Percentiles rank a stretch among this genome's conserved stretches.
Conservation (phyloP, 1,140 invertebrate genomes). For the Pseudoatta argentina region DNA sequence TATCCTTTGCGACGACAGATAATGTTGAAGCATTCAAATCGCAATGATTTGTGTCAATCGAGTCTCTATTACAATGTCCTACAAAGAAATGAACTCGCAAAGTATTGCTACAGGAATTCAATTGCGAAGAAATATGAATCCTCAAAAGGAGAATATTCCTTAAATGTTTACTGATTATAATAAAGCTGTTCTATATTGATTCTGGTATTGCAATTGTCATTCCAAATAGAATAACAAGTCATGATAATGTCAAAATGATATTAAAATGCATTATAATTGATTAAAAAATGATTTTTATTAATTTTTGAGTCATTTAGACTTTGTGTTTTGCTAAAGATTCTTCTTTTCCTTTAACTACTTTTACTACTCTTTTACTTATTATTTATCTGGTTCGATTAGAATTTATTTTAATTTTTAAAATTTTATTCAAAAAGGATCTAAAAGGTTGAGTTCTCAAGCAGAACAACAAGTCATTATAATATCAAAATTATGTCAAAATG, state of each 20-base stretch:
- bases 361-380: not conserved
- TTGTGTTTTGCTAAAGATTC: no score
- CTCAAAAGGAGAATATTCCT: not conserved
- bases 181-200: not conserved
- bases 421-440: not conserved
- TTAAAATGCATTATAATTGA: no score
- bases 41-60: not conserved
- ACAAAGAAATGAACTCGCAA: not conserved
- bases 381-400: not conserved
- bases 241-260: no score
- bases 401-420: not conserved
- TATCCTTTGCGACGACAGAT: not conserved
- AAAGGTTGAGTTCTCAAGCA: not conserved
- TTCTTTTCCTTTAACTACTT: not conserved
- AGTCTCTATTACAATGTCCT: not conserved
- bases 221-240: no score
- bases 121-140: not conserved
- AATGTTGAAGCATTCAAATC: slow-evolving; percentile 38
- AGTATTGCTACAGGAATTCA: not conserved
- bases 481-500: no score
- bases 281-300: no score
- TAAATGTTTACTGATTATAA: slow-evolving; percentile 7
- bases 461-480: no score
- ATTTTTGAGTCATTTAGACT: no score
- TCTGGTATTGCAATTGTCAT: not conserved